phyloP scores from a whole-genome alignment of 2,797 vertebrate species.

The Pipistrellus nathusii region DNA sequence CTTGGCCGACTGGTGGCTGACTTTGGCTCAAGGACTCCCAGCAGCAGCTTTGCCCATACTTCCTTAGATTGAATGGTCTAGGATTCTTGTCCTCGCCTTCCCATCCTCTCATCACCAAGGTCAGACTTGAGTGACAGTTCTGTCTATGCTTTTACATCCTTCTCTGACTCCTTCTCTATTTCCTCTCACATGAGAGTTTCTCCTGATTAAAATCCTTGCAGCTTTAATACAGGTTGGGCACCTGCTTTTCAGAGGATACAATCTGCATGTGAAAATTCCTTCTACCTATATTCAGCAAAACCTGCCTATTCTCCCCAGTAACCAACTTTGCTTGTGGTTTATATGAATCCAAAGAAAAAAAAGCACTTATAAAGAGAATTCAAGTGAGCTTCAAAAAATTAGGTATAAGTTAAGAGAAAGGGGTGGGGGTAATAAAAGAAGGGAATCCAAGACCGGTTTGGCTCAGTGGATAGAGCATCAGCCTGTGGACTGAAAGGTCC shows the following conservation, averaged over 20 bases:
- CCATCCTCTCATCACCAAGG: too few species aligned
- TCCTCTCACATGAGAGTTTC: background rate
- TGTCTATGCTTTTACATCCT: background rate
- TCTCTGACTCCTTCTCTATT: background rate
- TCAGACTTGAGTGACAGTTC: too few species aligned
- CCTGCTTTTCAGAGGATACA: background rate
- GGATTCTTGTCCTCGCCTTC: too few species aligned
- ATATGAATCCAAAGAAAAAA: background rate
- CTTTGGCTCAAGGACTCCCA: background rate
- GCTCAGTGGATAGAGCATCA: too few species aligned
- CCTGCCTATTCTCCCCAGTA: background rate
- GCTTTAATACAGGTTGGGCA: background rate
- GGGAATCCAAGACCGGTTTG: background rate
- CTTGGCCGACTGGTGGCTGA: too few species aligned
- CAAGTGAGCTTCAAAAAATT: background rate
- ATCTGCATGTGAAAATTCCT: slow-evolving; percentile 2
- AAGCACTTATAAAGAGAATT: background rate
- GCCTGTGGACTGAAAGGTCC: too few species aligned
- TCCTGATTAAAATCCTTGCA: slow-evolving; percentile 21
- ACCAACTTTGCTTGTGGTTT: background rate
- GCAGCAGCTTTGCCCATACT: background rate
- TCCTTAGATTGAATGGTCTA: background rate
- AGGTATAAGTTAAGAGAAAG: background rate
- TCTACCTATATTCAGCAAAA: background rate
- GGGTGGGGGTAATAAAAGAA: background rate